phyloP scores from a whole-genome alignment of 1,140 invertebrate genomes.

The Odontomachus brunneus region DNA sequence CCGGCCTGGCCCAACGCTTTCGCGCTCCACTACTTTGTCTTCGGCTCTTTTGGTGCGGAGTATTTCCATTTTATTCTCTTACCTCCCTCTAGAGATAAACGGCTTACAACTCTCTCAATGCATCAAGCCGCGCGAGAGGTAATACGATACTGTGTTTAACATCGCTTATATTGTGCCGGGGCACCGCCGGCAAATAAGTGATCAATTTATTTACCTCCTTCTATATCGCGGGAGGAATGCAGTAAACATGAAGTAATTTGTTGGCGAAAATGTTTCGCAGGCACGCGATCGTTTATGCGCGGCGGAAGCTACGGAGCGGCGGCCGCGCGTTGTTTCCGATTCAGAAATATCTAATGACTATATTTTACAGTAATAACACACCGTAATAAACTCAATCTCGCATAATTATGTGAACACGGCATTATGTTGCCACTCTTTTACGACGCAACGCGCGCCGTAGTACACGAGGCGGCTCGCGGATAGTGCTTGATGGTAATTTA shows the following conservation, averaged over 20 bases:
- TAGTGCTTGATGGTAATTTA: constrained; percentile 12
- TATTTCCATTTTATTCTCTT: constrained; percentile 61
- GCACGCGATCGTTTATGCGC: constrained; percentile 55
- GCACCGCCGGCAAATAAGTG: constrained; percentile 56
- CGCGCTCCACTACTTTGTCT: constrained; percentile 35
- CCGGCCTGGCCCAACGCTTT: constrained; percentile 23
- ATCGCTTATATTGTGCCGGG: constrained; percentile 50
- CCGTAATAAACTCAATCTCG: constrained; percentile 35
- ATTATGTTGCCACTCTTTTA: constrained; percentile 22
- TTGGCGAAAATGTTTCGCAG: constrained; percentile 55
- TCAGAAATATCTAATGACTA: constrained; percentile 58
- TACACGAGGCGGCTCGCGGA: neutral
- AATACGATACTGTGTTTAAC: constrained; percentile 61
- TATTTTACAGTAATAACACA: constrained; percentile 34
- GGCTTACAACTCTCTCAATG: constrained; percentile 60
- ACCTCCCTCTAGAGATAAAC: constrained; percentile 54
- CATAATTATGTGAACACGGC: constrained; percentile 33
- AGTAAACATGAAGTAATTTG: constrained; percentile 59
- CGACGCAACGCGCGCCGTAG: neutral
- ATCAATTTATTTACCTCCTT: constrained; percentile 61
- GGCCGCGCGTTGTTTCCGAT: constrained; percentile 40
- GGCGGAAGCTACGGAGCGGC: constrained; percentile 9
- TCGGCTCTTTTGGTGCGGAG: constrained; percentile 34
- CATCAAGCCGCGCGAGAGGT: constrained; percentile 45
- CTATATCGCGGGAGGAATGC: constrained; percentile 50